A percentile compares a stretch with the other conserved stretches of the same genome.
phyloP scores from a whole-genome alignment of 2,113 vertebrate genomes.

The Coptodon rendalli region DNA sequence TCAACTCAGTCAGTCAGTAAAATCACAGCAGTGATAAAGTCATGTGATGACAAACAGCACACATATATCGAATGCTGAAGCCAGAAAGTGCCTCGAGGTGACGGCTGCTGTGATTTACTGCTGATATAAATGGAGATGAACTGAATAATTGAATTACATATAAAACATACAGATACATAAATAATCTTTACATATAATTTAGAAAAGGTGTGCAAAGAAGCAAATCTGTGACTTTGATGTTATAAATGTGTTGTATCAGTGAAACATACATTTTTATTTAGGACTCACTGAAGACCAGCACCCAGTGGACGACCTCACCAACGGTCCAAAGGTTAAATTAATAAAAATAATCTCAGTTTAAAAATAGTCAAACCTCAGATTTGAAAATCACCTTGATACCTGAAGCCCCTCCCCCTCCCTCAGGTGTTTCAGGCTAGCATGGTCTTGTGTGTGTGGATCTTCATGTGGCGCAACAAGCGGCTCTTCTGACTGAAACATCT shows the following conservation, averaged over 20 bases:
- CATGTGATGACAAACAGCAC: background rate
- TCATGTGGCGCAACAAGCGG: background rate
- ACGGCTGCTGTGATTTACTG: background rate
- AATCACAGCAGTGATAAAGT: background rate
- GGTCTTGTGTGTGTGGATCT: fast-evolving
- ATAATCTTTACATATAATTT: background rate
- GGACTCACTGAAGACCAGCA: background rate
- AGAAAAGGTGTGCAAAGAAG: background rate
- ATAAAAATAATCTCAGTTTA: background rate
- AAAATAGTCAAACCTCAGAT: background rate
- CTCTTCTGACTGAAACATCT: background rate
- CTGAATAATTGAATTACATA: background rate
- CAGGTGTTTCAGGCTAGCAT: background rate
- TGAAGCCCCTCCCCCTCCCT: background rate
- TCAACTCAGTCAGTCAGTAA: background rate
- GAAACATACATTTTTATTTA: background rate
- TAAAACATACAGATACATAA: background rate
- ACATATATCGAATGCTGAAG: fast-evolving
- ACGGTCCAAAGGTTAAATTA: fast-evolving
- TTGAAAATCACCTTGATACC: background rate
- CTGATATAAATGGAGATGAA: background rate
- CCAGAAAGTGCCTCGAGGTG: background rate
- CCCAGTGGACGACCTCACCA: fast-evolving
- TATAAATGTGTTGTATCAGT: background rate
- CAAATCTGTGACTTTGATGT: background rate